Evolutionary conservation across 2,888 invertebrate genomes (phyloP), one percentile per base, ranked within the genome.

Genomic region (Panopea generosa): DNA sequence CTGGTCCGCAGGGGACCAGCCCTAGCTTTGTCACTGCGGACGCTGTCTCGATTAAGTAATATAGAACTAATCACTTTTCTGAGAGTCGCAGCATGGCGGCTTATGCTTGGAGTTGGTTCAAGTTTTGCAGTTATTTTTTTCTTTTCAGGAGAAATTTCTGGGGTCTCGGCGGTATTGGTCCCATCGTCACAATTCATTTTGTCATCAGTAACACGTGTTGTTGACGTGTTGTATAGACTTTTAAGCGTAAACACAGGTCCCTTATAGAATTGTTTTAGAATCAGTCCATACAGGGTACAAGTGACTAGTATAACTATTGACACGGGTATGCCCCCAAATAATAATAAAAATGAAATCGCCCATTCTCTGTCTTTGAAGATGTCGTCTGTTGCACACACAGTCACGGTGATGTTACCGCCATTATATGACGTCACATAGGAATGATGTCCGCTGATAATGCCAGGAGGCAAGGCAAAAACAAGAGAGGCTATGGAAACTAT

Each of bases 381-480:
- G 45, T 80, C 80, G 53, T 80, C 80, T 1, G 80, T 80, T 0
- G 70, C 73, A 55, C 80, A 80, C 0, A 80, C 80, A 1, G 80
- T 80, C 16, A 80, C 69, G 2, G 73, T 77, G 6, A 80, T 76
- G 49, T 80, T 77, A 4, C 38, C 49, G 24, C 65, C 80, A 38
- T 56, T 49, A 53, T 80, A 80, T 57, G 73, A 62, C 56, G 80
- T 80, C 50, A 59, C 56, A 40, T 72, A 80, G 14, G 24, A 33
- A 43, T 80, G 80, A 49, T 77, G 57, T 2, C 80, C 80, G 38
- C 80, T 80, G 20, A 80, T 57, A 3, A 80, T 76, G n/a, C 80
- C 80, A 26, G 80, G 80, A n/a, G 80, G 76, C 20, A 77, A 61
- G 14, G 80, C 80, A 24, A 80, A 67, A 6, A 80, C 52, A 14